Base-by-base conservation (phyloP, 2,113 vertebrate genomes). In the Grammomys dolichurus region DNA sequence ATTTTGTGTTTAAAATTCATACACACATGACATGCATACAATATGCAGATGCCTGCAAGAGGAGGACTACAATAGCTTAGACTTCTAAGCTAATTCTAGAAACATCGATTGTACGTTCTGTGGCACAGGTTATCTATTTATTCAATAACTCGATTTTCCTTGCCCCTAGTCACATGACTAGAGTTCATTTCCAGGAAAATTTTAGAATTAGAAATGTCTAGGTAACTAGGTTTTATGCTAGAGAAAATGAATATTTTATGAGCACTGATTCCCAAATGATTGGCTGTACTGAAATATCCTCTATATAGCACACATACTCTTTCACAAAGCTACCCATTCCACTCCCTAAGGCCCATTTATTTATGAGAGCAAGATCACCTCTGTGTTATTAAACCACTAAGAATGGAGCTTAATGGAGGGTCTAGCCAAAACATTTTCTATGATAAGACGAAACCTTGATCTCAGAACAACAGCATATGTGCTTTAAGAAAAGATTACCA, bases 231-330 rank as follows among this genome's bases (percentile, higher is more conserved):
- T 78, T 93, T 36, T 80, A 28, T 70, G 13, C 19, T 76, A 77
- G 87, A 91, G 33, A 94, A 94, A 67, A 36, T 58, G 54, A 65
- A 95, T 69, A 54, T 63, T 94, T 63, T 46, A 24, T 26, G 43
- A 89, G 46, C 24, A 60, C 67, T n/a, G 33, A 69, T 69, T 63
- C 51, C 65, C 16, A 19, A 84, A 58, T 84, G 8, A 73, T 13
- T 56, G 3, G 17, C 16, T 58, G 16, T 12, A 65, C 4, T 72
- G 76, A 56, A 92, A 80, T 65, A 2, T 14, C 17, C 65, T 85
- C 56, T 26, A 12, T 7, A n/a, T 17, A 54, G 16, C 3, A 43
- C 3, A 67, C 20, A 81, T 51, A 51, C 5, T 51, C 4, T 58
- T 75, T 28, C 36, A 56, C 12, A 70, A 0, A 54, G 6, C 20